phyloP scores from a whole-genome alignment of 2,888 invertebrate species.

The Adelognathus sp. region DNA sequence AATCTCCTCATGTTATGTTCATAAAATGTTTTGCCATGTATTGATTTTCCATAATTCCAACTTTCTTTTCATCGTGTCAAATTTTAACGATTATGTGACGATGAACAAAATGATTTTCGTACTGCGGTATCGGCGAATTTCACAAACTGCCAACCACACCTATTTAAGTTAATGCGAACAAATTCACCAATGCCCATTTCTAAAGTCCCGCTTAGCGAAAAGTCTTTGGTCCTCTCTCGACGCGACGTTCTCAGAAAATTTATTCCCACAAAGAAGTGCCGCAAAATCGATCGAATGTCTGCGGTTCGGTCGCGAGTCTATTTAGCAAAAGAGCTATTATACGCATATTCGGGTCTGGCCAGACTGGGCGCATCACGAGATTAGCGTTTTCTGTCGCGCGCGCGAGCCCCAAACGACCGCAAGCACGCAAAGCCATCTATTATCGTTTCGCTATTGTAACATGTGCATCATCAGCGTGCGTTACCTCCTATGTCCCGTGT shows the following conservation, averaged over 20 bases:
- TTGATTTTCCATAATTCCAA: no score
- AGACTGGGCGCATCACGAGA: slow-evolving; percentile 32
- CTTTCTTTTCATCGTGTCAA: no score
- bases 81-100: no score
- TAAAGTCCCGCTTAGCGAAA: not conserved
- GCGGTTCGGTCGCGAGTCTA: slow-evolving; percentile 38
- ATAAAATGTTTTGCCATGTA: no score
- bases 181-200: slow-evolving; percentile 20
- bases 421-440: slow-evolving; percentile 51
- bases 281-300: slow-evolving; percentile 47
- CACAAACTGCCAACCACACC: not conserved
- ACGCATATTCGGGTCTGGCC: slow-evolving; percentile 26
- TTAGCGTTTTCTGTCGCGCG: slow-evolving; percentile 39
- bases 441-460: slow-evolving; percentile 27
- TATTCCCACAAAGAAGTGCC: not conserved
- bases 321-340: slow-evolving; percentile 40
- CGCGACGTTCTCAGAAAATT: slow-evolving; percentile 20
- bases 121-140: not conserved
- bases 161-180: not conserved
- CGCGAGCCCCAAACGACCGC: slow-evolving; percentile 49
- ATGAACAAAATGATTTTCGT: no score
- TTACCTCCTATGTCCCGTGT: not conserved
- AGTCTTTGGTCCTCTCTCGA: slow-evolving; percentile 9
- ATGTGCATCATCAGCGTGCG: slow-evolving; percentile 9
- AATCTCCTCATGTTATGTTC: no score